Percentiles rank a stretch among this genome's conserved stretches.
phyloP scores from a whole-genome alignment of 1,140 invertebrate species.

The Drosophila kikkawai region DNA sequence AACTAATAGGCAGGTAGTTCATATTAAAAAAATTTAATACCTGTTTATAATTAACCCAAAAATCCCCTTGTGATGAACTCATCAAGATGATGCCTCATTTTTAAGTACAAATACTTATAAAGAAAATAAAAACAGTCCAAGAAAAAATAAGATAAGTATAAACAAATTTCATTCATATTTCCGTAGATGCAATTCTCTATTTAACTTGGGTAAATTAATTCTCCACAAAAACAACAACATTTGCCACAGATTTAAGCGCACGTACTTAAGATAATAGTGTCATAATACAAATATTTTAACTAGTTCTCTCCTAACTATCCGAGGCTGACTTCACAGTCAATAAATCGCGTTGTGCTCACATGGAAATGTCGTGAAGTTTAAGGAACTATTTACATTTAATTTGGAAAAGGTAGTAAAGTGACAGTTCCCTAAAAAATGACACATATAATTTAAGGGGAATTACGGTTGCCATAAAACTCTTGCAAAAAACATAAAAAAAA shows the following conservation, averaged over 20 bases:
- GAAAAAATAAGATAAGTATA: not conserved
- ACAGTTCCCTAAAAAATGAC: not conserved
- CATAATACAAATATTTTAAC: constrained; percentile 1
- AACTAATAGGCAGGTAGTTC: not conserved
- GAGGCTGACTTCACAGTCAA: constrained; percentile 21
- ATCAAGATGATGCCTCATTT: not conserved
- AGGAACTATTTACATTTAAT: not conserved
- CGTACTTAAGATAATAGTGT: constrained; percentile 20
- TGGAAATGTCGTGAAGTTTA: not conserved
- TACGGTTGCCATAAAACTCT: too few species aligned
- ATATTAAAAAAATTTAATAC: not conserved
- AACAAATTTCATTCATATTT: constrained; percentile 12
- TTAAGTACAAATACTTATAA: not conserved
- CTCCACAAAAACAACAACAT: not conserved
- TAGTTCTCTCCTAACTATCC: constrained; percentile 1
- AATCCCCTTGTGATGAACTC: not conserved
- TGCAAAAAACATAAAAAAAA: not conserved
- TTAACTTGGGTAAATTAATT: constrained; percentile 4
- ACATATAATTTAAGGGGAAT: too few species aligned
- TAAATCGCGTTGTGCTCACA: constrained; percentile 6
- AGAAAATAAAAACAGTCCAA: not conserved
- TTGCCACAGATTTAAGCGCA: not conserved
- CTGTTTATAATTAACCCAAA: not conserved
- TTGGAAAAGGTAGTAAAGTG: not conserved
- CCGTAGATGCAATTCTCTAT: not conserved